phyloP scores from a whole-genome alignment of 2,888 invertebrate genomes.

The Muscina levida region DNA sequence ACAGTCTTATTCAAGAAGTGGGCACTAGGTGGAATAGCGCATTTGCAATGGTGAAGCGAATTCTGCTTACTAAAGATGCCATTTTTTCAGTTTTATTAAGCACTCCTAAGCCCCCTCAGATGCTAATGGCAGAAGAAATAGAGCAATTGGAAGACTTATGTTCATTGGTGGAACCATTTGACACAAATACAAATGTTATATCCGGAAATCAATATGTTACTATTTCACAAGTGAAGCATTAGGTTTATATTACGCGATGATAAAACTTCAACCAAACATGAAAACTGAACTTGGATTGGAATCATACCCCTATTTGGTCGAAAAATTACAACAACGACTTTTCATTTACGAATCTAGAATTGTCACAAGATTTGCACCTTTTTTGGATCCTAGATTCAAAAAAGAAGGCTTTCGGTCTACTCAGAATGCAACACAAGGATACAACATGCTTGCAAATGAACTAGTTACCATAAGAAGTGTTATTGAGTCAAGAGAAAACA shows the following conservation, averaged over 20 bases:
- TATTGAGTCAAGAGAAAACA: conserved; percentile 10
- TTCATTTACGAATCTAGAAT: conserved; percentile 46
- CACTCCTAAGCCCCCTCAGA: conserved; percentile 45
- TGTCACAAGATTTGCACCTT: conserved; percentile 32
- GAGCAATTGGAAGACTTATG: conserved; percentile 46
- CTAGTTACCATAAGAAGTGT: conserved; percentile 30
- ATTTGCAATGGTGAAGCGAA: conserved; percentile 41
- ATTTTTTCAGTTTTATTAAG: conserved; percentile 49
- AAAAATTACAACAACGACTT: conserved; percentile 35
- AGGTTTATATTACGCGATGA: conserved; percentile 29
- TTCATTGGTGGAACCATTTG: conserved; percentile 42
- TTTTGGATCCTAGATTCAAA: conserved; percentile 49
- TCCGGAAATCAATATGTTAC: conserved; percentile 29
- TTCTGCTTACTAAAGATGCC: conserved; percentile 43
- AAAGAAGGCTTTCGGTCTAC: conserved; percentile 43
- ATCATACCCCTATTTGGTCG: conserved; percentile 36
- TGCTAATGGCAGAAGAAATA: conserved; percentile 51
- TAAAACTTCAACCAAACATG: conserved; percentile 45
- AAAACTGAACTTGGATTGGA: conserved; percentile 41
- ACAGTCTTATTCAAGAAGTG: conserved; percentile 49
- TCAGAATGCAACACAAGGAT: conserved; percentile 33
- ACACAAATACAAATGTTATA: conserved; percentile 42
- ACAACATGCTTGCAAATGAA: conserved; percentile 38
- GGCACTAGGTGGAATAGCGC: conserved; percentile 53
- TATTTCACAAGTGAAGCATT: conserved; percentile 40